Evolutionary conservation across 2,888 invertebrate genomes (phyloP), one percentile per base, ranked within the genome.

Genomic region (Neoitamus cyanurus): DNA sequence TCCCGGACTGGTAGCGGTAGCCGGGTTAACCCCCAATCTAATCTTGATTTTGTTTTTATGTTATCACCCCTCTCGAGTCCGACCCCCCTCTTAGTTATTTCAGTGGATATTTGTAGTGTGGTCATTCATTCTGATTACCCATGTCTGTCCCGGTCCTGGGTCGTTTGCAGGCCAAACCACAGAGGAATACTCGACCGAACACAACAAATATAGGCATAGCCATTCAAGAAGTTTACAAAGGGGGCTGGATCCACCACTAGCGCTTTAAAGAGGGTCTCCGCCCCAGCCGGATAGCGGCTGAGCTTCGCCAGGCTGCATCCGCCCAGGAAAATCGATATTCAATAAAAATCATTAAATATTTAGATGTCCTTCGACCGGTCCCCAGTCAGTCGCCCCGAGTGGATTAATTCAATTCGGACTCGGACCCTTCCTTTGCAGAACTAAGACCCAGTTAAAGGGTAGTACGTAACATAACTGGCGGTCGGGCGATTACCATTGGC

Each of bases 271-370:
- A 58, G 69, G 82, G 20, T 58, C 34, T 4, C 20, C 25, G 58
- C 20, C 9, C 58, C 58, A 69, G 82, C 69, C 69, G 42, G 69
- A 37, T 82, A 69, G 15, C 37, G 69, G 34, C 70, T 3, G 30
- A 70, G n/a, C 5, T 13, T 42, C 31, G 28, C 34, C 30, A 13
- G 70, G 30, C 25, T 58, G 48, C 48, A 58, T 58, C 31, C 78
- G 78, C 34, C 9, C 69, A 25, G 68, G 6, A 30, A 82, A 82
- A 82, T 82, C 82, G 82, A 82, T 82, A 82, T 82, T 69, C 82
- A 82, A 82, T 82, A 82, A 82, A 82, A 82, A 82, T 69, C 82
- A 82, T 82, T 69, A 82, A 82, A 82, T 82, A 82, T 82, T 82
- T 82, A 82, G 69, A 82, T 82, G 82, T 82, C 82, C 69, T 82